Percentiles rank a stretch among this genome's conserved stretches.
Evolutionary conservation across 2,113 vertebrate genomes (phyloP).

Genomic region (Carettochelys insculpta): DNA sequence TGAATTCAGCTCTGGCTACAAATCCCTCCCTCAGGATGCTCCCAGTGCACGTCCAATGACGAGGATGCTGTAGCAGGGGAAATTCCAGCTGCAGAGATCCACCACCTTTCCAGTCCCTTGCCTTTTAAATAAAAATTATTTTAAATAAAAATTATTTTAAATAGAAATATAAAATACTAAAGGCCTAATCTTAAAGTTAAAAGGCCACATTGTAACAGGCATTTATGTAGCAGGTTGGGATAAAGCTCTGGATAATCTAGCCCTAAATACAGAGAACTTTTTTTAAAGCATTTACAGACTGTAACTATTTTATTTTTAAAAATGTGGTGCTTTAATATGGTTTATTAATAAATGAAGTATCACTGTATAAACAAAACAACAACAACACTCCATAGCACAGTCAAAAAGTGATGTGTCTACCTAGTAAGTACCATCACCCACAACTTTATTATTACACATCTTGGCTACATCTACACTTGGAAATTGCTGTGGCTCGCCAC

Average conservation of each 20-base stretch:
- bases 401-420: neutral
- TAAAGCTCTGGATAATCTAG: neutral
- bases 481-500: too few relatives aligned
- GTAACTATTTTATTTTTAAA: neutral
- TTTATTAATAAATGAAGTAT: neutral
- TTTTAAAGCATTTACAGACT: neutral
- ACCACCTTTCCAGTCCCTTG: neutral
- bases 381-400: neutral
- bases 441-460: neutral
- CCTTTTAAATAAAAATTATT: neutral
- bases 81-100: neutral
- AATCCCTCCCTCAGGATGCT: neutral
- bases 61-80: neutral
- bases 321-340: neutral
- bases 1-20: neutral
- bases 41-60: neutral
- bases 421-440: neutral
- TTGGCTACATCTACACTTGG: too few relatives aligned
- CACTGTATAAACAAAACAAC: neutral
- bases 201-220: neutral
- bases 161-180: neutral
- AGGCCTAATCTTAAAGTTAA: neutral
- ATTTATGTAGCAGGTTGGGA: neutral
- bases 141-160: neutral
- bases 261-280: neutral